Conservation (phyloP, 2,113 vertebrate species). For the Drymodes brunneopygia region DNA sequence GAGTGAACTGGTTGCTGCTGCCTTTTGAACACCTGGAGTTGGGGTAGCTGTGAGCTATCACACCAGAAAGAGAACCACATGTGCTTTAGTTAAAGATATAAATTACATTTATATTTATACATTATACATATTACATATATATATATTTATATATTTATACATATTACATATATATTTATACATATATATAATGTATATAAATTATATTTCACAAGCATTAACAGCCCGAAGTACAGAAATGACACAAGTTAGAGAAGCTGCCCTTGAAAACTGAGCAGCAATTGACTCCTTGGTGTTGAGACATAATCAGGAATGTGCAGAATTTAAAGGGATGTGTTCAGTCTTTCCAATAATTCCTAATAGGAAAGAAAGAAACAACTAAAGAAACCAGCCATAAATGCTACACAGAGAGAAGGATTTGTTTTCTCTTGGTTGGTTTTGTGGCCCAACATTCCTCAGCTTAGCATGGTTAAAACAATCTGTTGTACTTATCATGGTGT, state of each 20-base stretch:
- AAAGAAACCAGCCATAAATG: not conserved
- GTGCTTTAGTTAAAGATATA: not conserved
- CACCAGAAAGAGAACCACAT: not conserved
- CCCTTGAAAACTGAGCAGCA: not conserved
- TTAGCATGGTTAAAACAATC: not conserved
- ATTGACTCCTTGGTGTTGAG: not conserved
- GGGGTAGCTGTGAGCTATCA: not conserved
- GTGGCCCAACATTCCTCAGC: not conserved
- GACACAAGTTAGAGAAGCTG: not conserved
- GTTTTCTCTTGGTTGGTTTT: not conserved
- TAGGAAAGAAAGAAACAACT: not conserved
- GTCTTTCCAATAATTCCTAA: not conserved
- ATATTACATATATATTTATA: too few species aligned
- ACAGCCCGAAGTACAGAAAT: not conserved
- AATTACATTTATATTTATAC: not conserved
- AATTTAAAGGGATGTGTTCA: not conserved
- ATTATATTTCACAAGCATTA: not conserved
- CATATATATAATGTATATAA: too few species aligned
- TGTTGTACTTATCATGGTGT: not conserved
- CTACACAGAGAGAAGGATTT: not conserved
- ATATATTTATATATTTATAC: too few species aligned
- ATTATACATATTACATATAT: too few species aligned
- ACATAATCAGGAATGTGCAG: not conserved
- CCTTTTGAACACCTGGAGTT: not conserved
- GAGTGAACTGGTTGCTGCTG: not conserved